Conservation (phyloP, 1,140 invertebrate species). For the Papilio polytes region DNA sequence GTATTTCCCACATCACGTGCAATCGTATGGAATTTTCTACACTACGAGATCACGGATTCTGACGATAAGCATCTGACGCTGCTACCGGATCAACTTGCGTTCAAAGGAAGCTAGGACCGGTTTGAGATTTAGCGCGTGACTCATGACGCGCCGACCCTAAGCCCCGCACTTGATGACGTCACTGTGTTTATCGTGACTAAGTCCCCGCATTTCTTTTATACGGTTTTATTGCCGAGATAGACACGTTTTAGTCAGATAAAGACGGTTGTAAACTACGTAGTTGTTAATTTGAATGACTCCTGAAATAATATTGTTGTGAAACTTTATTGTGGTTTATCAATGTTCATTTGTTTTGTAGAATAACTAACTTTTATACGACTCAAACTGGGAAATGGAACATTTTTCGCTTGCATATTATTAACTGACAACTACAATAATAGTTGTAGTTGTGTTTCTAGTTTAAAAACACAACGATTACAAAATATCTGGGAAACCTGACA, state of each 20-base stretch:
- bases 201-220: slow-evolving; percentile 3
- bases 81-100: slow-evolving; percentile 18
- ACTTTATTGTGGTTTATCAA: not conserved
- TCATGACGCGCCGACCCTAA: slow-evolving; percentile 26
- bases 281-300: not conserved
- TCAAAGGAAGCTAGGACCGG: slow-evolving; percentile 8
- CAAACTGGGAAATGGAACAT: too few relatives aligned
- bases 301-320: not conserved
- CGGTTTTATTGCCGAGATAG: slow-evolving; percentile 1
- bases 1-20: slow-evolving; percentile 23
- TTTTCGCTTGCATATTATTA: too few relatives aligned
- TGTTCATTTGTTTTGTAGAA: not conserved
- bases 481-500: too few relatives aligned
- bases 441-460: too few relatives aligned
- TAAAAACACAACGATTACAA: too few relatives aligned
- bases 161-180: slow-evolving; percentile 17
- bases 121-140: slow-evolving; percentile 26
- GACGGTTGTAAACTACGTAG: not conserved
- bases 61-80: slow-evolving; percentile 23
- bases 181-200: not conserved
- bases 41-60: slow-evolving; percentile 11
- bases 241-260: not conserved
- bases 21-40: slow-evolving; percentile 7
- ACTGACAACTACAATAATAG: too few relatives aligned
- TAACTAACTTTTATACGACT: too few relatives aligned